Evolutionary conservation across 2,797 vertebrate species (phyloP).

Genomic region (Morelia viridis): DNA sequence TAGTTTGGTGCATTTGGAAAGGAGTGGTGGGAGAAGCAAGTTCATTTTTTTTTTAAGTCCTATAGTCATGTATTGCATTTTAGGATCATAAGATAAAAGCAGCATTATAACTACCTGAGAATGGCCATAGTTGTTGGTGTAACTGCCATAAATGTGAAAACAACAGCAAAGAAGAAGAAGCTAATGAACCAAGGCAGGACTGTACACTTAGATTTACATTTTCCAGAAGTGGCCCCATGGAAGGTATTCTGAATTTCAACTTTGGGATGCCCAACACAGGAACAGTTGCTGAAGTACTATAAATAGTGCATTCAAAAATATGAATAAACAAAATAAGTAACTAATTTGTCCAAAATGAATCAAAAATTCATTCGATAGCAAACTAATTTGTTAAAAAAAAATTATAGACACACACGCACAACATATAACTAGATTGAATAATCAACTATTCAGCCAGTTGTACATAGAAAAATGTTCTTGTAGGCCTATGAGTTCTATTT

Average conservation of each 20-base stretch:
- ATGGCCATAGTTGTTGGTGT: conserved; percentile 78
- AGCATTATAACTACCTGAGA: conserved; percentile 65
- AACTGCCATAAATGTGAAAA: conserved; percentile 78
- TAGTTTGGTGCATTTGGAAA: neutral
- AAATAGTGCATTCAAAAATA: conserved; percentile 52
- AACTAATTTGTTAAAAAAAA: neutral
- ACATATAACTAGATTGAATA: neutral
- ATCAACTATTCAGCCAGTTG: neutral
- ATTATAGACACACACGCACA: neutral
- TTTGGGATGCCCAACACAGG: conserved; percentile 67
- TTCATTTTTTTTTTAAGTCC: neutral
- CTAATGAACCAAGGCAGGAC: conserved; percentile 71
- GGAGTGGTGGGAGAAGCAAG: neutral
- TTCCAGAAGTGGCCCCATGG: conserved; percentile 69
- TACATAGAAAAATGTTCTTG: neutral
- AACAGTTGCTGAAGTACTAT: conserved; percentile 75
- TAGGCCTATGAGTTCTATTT: neutral
- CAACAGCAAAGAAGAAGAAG: conserved; percentile 71
- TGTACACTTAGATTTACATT: conserved; percentile 71
- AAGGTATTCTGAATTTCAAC: conserved; percentile 23
- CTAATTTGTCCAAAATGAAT: neutral
- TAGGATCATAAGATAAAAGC: neutral
- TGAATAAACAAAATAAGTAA: neutral
- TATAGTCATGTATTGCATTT: neutral
- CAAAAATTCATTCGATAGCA: neutral